phyloP scores from a whole-genome alignment of 2,113 vertebrate genomes.

The Panurus biarmicus region DNA sequence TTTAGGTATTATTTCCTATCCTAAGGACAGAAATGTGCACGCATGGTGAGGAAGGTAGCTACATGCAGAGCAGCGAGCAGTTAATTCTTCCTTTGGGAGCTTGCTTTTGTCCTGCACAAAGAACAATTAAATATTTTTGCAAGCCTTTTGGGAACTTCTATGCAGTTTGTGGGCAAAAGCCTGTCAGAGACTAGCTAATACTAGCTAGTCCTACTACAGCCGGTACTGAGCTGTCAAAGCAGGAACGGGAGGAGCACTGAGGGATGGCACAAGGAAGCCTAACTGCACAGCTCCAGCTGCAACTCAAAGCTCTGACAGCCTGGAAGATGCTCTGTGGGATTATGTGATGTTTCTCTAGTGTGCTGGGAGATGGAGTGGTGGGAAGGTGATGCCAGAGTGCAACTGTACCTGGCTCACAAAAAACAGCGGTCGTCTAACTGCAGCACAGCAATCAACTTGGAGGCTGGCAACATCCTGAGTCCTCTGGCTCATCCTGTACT shows the following conservation, averaged over 20 bases:
- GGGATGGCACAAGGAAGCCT: neutral
- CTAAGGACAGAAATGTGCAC: neutral
- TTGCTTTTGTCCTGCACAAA: neutral
- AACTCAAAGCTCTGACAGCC: neutral
- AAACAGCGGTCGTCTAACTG: neutral
- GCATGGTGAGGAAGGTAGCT: neutral
- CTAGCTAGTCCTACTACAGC: conserved; percentile 23
- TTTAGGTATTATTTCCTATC: neutral
- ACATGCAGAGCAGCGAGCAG: neutral
- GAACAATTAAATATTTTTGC: neutral
- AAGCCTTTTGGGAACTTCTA: neutral
- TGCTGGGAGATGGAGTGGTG: neutral
- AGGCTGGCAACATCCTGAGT: neutral
- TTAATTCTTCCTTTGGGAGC: neutral
- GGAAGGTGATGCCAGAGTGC: neutral
- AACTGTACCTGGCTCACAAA: neutral
- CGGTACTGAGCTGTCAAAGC: conserved; percentile 13
- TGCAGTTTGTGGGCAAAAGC: neutral
- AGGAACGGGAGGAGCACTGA: conserved; percentile 29
- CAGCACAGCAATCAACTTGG: neutral
- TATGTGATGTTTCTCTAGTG: neutral
- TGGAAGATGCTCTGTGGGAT: neutral
- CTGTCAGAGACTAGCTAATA: conserved; percentile 12
- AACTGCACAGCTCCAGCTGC: conserved; percentile 31
- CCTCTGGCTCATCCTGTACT: neutral